These are phyloP conservation scores for Grammomys dolichurus DNA, from an alignment of 2,113 vertebrate species.

Conservation along the genomic window DNA sequence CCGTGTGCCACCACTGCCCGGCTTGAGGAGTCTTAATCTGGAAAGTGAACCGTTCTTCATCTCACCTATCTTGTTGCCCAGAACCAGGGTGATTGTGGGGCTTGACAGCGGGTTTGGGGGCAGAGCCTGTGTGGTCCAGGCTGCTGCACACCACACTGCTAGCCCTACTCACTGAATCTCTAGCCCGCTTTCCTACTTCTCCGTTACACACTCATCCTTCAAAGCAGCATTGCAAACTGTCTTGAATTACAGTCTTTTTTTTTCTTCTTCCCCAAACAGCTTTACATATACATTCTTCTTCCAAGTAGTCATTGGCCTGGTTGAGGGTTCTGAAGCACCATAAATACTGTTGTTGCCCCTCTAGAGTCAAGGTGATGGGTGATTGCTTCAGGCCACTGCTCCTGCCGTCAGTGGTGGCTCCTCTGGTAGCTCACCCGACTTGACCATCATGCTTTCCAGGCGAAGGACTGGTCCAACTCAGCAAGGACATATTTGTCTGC, in stretches of 20 bases:
- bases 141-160: neutral
- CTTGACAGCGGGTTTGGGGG: neutral
- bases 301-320: neutral
- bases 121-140: neutral
- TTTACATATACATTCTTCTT: neutral
- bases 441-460: neutral
- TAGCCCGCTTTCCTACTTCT: neutral
- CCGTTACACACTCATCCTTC: neutral
- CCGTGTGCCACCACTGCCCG: too few species aligned
- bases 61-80: neutral
- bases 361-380: neutral
- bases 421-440: neutral
- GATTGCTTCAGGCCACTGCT: neutral
- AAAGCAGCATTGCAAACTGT: neutral
- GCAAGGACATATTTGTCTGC: neutral
- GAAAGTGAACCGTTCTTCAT: neutral
- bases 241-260: neutral
- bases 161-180: neutral
- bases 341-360: neutral
- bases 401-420: neutral
- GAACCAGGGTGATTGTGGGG: neutral
- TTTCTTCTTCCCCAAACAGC: neutral
- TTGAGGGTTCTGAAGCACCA: neutral
- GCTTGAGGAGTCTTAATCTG: neutral
- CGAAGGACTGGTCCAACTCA: neutral